phyloP scores from a whole-genome alignment of 2,888 invertebrate genomes.

The Erynnis tages region DNA sequence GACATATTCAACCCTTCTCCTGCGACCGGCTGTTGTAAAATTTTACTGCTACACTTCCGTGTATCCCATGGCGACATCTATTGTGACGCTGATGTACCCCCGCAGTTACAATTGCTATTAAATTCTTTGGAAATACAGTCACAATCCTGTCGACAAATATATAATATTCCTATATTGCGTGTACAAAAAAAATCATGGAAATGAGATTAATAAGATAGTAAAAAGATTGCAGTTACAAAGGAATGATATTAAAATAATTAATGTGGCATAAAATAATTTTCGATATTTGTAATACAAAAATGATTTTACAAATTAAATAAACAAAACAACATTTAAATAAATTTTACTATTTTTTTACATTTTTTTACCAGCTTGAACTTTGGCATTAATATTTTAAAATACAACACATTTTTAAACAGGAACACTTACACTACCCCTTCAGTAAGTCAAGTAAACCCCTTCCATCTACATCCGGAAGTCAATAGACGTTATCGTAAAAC shows the following conservation, averaged over 20 bases:
- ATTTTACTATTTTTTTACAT: too few species aligned
- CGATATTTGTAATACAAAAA: too few species aligned
- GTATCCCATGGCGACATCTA: constrained; percentile 52
- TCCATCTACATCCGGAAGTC: constrained; percentile 60
- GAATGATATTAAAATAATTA: too few species aligned
- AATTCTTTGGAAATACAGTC: constrained; percentile 52
- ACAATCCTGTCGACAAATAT: too few species aligned
- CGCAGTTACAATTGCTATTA: too few species aligned
- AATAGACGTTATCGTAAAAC: constrained; percentile 71
- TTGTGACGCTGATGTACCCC: constrained; percentile 69
- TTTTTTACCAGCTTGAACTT: too few species aligned
- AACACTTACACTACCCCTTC: background rate
- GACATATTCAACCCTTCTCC: constrained; percentile 44
- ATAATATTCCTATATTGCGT: too few species aligned
- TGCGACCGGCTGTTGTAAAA: constrained; percentile 68
- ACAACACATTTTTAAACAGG: constrained; percentile 45
- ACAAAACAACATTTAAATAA: too few species aligned
- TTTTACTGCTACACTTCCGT: constrained; percentile 74
- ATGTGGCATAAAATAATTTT: too few species aligned
- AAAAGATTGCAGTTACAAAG: too few species aligned
- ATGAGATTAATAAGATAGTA: too few species aligned
- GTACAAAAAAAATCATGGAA: too few species aligned
- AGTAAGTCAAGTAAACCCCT: constrained; percentile 52
- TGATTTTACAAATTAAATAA: constrained; percentile 2
- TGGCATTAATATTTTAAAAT: constrained; percentile 42